phyloP scores from a whole-genome alignment of 1,140 invertebrate genomes.

The Achatina immaculata region DNA sequence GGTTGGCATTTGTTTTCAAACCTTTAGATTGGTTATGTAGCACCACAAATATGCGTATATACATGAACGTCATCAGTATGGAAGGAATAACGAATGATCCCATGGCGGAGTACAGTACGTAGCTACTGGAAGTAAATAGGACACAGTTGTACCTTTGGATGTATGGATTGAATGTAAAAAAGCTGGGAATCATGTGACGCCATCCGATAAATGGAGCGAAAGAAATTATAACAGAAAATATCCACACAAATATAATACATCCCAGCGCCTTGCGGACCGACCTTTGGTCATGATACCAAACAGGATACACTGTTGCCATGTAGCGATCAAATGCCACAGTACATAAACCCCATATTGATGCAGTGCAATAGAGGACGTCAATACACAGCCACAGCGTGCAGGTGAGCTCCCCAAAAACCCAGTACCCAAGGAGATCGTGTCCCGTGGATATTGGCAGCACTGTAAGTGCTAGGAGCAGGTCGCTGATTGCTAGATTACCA shows the following conservation, averaged over 20 bases:
- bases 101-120: constrained; percentile 95
- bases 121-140: constrained; percentile 77
- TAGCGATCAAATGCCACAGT: constrained; percentile 71
- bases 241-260: constrained; percentile 71
- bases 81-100: constrained; percentile 97
- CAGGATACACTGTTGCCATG: constrained; percentile 70
- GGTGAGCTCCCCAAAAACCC: constrained; percentile 68
- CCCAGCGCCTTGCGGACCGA: constrained; percentile 61
- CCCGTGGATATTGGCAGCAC: constrained; percentile 69
- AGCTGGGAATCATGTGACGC: constrained; percentile 63
- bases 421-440: constrained; percentile 69
- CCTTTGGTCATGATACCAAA: constrained; percentile 70
- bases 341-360: constrained; percentile 71
- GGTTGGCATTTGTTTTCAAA: constrained; percentile 33
- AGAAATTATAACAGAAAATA: constrained; percentile 68
- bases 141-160: constrained; percentile 66
- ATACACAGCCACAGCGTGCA: constrained; percentile 67
- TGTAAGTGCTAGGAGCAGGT: constrained; percentile 68
- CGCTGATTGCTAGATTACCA: constrained; percentile 70
- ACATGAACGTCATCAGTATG: constrained; percentile 96
- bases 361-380: constrained; percentile 72
- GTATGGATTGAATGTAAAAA: constrained; percentile 56
- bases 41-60: constrained; percentile 92
- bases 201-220: constrained; percentile 70
- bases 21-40: constrained; percentile 49